Percentiles rank a stretch among this genome's conserved stretches.
phyloP scores from a whole-genome alignment of 1,140 invertebrate species.

The Penaeus chinensis region DNA sequence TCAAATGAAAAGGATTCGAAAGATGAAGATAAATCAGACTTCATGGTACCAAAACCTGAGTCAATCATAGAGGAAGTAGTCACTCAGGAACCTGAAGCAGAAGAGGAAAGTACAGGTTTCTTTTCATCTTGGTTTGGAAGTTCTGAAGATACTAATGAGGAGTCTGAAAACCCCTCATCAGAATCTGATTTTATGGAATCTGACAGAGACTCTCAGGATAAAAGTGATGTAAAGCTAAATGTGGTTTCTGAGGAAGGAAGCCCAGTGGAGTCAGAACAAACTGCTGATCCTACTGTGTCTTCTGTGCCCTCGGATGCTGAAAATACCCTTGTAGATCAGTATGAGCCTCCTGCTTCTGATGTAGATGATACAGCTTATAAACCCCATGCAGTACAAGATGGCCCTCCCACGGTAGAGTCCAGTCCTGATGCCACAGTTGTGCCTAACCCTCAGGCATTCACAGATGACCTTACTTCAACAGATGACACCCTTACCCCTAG shows the following conservation, averaged over 20 bases:
- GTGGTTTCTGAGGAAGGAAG: conserved; percentile 6
- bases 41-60: conserved; percentile 32
- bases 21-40: conserved; percentile 22
- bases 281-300: not conserved
- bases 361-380: conserved; percentile 23
- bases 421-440: conserved; percentile 30
- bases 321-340: conserved; percentile 33
- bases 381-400: conserved; percentile 4
- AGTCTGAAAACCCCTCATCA: not conserved
- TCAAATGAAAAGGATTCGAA: not conserved
- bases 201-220: not conserved
- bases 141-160: conserved; percentile 25
- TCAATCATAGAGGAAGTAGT: conserved; percentile 16
- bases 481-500: conserved; percentile 11
- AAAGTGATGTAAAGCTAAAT: conserved; percentile 28
- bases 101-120: conserved; percentile 28
- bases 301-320: conserved; percentile 14
- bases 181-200: not conserved
- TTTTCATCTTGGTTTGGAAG: conserved; percentile 51
- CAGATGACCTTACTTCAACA: conserved; percentile 7
- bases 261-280: not conserved
- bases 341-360: conserved; percentile 23
- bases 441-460: not conserved
- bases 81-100: conserved; percentile 10
- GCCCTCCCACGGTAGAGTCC: conserved; percentile 35